phyloP scores from a whole-genome alignment of 2,797 vertebrate genomes.

The Microctenopoma lineatum region DNA sequence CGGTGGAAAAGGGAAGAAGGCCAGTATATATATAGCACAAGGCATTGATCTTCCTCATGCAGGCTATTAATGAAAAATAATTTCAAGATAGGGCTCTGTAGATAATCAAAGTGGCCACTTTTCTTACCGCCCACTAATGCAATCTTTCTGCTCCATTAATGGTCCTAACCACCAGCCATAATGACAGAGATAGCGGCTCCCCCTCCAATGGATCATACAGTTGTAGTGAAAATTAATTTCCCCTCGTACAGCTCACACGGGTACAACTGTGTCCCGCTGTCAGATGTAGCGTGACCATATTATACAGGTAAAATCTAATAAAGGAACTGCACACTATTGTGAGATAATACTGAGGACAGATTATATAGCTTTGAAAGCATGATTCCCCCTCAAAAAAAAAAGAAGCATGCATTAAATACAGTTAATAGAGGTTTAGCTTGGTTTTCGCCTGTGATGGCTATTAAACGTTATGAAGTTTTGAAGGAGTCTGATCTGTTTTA shows the following conservation, averaged over 20 bases:
- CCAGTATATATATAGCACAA: constrained; percentile 33
- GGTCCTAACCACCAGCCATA: constrained; percentile 46
- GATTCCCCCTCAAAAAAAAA: neutral
- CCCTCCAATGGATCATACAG: constrained; percentile 43
- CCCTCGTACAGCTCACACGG: constrained; percentile 15
- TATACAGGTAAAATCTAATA: constrained; percentile 15
- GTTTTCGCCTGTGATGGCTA: neutral
- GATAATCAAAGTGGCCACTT: constrained; percentile 63
- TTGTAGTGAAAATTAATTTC: constrained; percentile 43
- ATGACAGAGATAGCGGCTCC: constrained; percentile 53
- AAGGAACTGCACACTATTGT: constrained; percentile 3
- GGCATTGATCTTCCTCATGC: constrained; percentile 57
- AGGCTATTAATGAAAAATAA: constrained; percentile 63
- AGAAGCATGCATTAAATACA: neutral
- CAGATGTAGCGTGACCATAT: constrained; percentile 19
- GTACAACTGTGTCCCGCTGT: constrained; percentile 13
- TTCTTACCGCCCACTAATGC: constrained; percentile 48
- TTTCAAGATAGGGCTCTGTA: constrained; percentile 42
- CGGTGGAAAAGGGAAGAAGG: constrained; percentile 15
- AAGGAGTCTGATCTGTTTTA: neutral
- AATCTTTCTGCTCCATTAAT: constrained; percentile 62
- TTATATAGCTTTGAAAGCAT: constrained; percentile 1
- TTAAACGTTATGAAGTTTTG: neutral
- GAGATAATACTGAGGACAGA: constrained; percentile 4
- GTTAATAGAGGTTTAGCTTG: neutral